A percentile compares a stretch with the other conserved stretches of the same genome.
Conservation (phyloP, 1,140 invertebrate genomes). For the Eupeodes corollae region DNA sequence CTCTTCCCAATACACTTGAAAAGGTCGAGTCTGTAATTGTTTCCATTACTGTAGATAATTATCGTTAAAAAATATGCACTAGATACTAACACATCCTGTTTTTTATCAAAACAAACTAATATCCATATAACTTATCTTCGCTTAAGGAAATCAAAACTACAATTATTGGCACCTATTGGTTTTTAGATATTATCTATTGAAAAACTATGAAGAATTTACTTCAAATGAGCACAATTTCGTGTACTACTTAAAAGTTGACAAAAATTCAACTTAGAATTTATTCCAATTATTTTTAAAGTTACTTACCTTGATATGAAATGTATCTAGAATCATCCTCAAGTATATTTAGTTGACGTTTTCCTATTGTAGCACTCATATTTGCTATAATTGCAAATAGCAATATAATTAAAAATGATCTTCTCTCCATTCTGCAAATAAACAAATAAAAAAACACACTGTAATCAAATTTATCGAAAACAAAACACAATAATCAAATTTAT, state of each 20-base stretch:
- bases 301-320: constrained; percentile 41
- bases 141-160: constrained; percentile 12
- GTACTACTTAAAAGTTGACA: constrained; percentile 20
- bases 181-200: background rate
- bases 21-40: too few species aligned
- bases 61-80: background rate
- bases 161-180: constrained; percentile 1
- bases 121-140: too few species aligned
- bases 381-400: too few species aligned
- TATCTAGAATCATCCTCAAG: constrained; percentile 36
- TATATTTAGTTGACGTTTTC: constrained; percentile 17
- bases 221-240: background rate
- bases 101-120: too few species aligned
- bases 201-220: background rate
- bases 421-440: too few species aligned
- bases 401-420: too few species aligned
- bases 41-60: too few species aligned
- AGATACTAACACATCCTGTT: background rate
- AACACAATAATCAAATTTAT: too few species aligned
- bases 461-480: too few species aligned
- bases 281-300: constrained; percentile 6
- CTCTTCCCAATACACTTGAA: too few species aligned
- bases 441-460: too few species aligned
- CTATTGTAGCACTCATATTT: background rate
- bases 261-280: constrained; percentile 22